A percentile compares a stretch with the other conserved stretches of the same genome.
phyloP scores from a whole-genome alignment of 2,113 vertebrate species.

The Copsychus sechellarum region DNA sequence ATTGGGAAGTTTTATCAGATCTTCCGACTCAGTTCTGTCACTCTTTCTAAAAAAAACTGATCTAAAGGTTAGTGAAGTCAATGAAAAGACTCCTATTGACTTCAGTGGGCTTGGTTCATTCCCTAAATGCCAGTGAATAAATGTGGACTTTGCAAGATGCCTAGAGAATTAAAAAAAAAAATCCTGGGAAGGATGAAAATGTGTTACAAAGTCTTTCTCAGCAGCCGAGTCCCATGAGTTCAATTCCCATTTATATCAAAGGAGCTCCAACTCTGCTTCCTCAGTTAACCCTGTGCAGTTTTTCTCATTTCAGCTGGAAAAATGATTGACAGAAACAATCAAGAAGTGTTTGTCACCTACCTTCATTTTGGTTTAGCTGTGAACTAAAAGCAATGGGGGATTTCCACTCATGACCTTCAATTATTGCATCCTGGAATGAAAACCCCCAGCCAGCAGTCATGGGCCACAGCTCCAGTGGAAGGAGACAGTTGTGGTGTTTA shows the following conservation, averaged over 20 bases:
- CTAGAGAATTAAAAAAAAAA: not conserved
- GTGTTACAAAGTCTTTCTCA: not conserved
- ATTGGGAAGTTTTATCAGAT: not conserved
- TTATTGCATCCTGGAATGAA: constrained; percentile 22
- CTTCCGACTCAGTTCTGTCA: not conserved
- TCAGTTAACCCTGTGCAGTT: constrained; percentile 54
- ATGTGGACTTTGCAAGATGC: constrained; percentile 11
- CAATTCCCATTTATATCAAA: constrained; percentile 21
- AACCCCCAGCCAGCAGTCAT: not conserved
- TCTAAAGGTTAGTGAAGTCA: constrained; percentile 56
- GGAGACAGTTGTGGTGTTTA: not conserved
- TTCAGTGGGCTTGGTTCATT: constrained; percentile 13
- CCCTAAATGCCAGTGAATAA: constrained; percentile 33
- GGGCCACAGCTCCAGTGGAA: not conserved
- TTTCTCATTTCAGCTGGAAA: constrained; percentile 51
- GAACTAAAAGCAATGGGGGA: constrained; percentile 38
- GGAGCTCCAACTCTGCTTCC: constrained; percentile 6
- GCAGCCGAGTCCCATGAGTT: not conserved
- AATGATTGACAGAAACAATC: constrained; percentile 69
- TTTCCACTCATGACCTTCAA: constrained; percentile 42
- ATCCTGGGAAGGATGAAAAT: constrained; percentile 17
- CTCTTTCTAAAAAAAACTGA: constrained; percentile 9
- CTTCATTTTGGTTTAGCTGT: constrained; percentile 41
- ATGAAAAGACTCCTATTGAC: constrained; percentile 43
- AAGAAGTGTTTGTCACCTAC: constrained; percentile 20